Base-by-base conservation (phyloP, 2,113 vertebrate species). In the Dipodomys spectabilis region DNA sequence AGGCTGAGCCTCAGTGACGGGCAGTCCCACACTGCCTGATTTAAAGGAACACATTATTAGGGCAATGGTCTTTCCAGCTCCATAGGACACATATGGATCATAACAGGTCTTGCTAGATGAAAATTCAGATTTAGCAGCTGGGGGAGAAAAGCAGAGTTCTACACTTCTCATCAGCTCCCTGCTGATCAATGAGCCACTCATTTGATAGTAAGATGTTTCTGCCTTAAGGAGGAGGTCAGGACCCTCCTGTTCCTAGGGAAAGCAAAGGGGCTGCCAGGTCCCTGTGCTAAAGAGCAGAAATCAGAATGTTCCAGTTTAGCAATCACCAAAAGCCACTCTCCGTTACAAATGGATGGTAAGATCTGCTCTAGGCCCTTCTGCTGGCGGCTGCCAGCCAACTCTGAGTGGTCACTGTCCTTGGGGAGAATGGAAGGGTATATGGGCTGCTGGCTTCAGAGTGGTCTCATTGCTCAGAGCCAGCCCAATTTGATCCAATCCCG, bases 1-100 rank as follows among this genome's bases (percentile, higher is more conserved):
- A 25, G 45, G 69, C n/a, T 30, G 39, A 53, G 22, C 16, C 16
- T 73, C 20, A 18, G 13, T 7, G 7, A n/a, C 12, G 45, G 45
- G 28, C 64, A 35, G 75, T 16, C 60, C 64, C 4, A 20, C 12
- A 39, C 30, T 30, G 28, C 22, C 4, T 2, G 30, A 18, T 91
- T 45, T 62, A 27, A 62, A n/a, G 30, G 62, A 25, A 10, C 1
- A 0, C 35, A 35, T 1, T 2, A 32, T 35, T 49, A 23, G 10
- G 13, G 39, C 53, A 28, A 60, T 69, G 22, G 28, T 57, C 4
- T 28, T 32, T n/a, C 30, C 9, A 39, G 68, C 32, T 30, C 60
- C 53, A 1, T 4, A 1, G 11, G 1, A 19, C 15, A 18, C 18
- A 9, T 27, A 5, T 57, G 53, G 1, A 11, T 22, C 18, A 23